A percentile compares a stretch with the other conserved stretches of the same genome.
phyloP scores from a whole-genome alignment of 2,797 vertebrate genomes.

The Calcarius lapponicus region DNA sequence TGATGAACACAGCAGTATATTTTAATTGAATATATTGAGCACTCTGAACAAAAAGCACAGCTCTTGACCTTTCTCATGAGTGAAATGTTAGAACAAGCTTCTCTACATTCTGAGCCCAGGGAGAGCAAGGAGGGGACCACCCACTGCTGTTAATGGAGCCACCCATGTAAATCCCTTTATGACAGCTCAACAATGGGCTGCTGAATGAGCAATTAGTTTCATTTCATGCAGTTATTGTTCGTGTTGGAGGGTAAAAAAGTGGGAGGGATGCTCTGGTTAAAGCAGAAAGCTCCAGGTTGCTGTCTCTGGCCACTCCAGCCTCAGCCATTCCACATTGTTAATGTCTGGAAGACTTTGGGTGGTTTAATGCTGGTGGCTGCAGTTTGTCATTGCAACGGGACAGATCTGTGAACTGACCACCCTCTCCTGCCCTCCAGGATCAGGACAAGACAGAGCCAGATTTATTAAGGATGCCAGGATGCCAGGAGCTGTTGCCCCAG shows the following conservation, averaged over 20 bases:
- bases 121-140: background rate
- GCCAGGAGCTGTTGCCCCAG: background rate
- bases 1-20: slow-evolving; percentile 49
- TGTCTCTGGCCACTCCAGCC: background rate
- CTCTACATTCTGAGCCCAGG: background rate
- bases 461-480: background rate
- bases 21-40: slow-evolving; percentile 61
- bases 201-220: background rate
- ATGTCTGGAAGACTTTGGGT: background rate
- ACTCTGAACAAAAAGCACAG: slow-evolving; percentile 48
- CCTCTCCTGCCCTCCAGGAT: background rate
- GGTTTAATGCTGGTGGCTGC: background rate
- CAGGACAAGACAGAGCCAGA: background rate
- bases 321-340: background rate
- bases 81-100: slow-evolving; percentile 37
- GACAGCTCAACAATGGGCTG: slow-evolving; percentile 19
- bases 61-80: slow-evolving; percentile 56
- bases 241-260: background rate
- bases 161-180: background rate
- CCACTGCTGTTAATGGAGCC: background rate
- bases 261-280: background rate
- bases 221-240: slow-evolving; percentile 1
- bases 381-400: background rate
- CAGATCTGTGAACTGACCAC: background rate
- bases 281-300: background rate